A percentile compares a stretch with the other conserved stretches of the same genome.
Conservation (phyloP, 92 coral and sea anemone species). For the Palythoa grandiflora region DNA sequence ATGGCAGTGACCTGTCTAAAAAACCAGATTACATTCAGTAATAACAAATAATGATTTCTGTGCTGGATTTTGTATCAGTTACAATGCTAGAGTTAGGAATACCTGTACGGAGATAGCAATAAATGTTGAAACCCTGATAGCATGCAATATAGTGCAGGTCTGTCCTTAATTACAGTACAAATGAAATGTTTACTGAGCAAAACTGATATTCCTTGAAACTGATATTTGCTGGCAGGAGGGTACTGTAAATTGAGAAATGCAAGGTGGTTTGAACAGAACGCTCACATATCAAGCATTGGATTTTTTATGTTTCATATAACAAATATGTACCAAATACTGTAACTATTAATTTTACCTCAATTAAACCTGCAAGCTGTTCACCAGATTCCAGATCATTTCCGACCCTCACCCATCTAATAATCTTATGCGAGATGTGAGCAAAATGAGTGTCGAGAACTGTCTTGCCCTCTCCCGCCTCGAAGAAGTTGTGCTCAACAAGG, state of each 20-base stretch:
- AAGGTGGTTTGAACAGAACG: too few relatives aligned
- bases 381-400: conserved; percentile 26
- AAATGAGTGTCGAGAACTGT: background rate
- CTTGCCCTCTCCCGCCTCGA: background rate
- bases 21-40: background rate
- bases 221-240: too few relatives aligned
- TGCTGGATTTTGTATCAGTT: background rate
- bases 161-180: too few relatives aligned
- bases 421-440: conserved; percentile 9
- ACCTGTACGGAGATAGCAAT: background rate
- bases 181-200: too few relatives aligned
- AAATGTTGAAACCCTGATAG: too few relatives aligned
- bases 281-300: too few relatives aligned
- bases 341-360: background rate
- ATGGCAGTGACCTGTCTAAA: background rate
- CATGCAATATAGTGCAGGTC: too few relatives aligned
- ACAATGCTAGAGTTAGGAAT: background rate
- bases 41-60: background rate
- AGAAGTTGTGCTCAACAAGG: background rate
- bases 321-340: background rate
- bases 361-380: background rate
- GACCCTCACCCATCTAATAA: conserved; percentile 12
- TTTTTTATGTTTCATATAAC: background rate
- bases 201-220: too few relatives aligned
- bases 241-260: too few relatives aligned